Base-by-base conservation (phyloP, 2,113 vertebrate species). In the Gambusia affinis region DNA sequence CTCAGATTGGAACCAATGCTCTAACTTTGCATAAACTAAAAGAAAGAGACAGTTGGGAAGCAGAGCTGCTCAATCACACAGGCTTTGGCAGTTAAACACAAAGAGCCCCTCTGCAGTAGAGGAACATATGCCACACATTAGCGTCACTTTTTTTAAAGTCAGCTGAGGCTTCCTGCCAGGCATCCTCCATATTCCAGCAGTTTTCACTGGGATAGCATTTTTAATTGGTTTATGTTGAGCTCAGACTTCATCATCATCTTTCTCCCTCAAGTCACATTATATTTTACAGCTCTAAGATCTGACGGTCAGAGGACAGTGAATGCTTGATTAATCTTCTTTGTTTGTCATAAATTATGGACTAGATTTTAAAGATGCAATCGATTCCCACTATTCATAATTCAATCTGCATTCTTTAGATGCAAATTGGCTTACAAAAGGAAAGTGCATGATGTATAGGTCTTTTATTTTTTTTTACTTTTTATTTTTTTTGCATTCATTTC, bases 281-380 rank as follows among this genome's bases (percentile, higher is more conserved):
- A 29, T 67, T 79, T 37, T 76, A 63, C 76, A 72, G 73, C 85
- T 79, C 73, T 73, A 19, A 78, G 71, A 79, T 84, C 68, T 64
- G 15, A 28, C 30, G 75, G 29, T 67, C 75, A 27, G 33, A 44
- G 44, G 37, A 71, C 74, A 87, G 62, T 65, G 81, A 88, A 76
- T 70, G 74, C 75, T 79, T 85, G 86, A 91, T 90, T 90, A 86
- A 84, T 79, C 69, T 73, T 81, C 60, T 76, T 74, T 35, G 68
- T 88, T 84, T 67, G 80, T 79, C 70, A 86, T 92, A 75, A 84
- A 89, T 90, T 72, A 90, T 91, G 88, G 72, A 89, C 78, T 70
- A 73, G 42, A 70, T 88, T 86, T 82, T 81, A 35, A 61, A 33
- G 72, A 69, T 75, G 82, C 80, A 84, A 90, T 93, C 80, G 81